A percentile compares a stretch with the other conserved stretches of the same genome.
These are phyloP conservation scores for Aurelia aurita complex sp. Pacific DNA, from an alignment of 30 jellyfish, hydroid and myxozoan genomes.

Conservation along the genomic window DNA sequence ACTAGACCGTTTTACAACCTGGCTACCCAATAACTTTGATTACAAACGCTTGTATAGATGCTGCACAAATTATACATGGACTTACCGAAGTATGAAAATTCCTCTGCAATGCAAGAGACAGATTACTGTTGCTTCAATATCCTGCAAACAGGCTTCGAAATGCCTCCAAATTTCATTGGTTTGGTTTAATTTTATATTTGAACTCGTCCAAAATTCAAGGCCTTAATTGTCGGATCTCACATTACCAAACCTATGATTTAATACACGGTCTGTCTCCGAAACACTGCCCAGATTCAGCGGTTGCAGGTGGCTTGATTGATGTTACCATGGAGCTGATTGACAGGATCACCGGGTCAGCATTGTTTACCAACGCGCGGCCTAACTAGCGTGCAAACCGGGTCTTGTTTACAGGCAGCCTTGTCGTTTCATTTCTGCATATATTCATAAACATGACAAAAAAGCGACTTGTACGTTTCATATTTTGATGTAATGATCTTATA, in stretches of 20 bases:
- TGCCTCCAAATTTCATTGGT: constrained; percentile 4
- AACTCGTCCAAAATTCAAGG: neutral
- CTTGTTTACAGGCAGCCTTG: neutral
- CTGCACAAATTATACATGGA: no score
- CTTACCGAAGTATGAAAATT: no score
- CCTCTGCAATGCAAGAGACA: no score
- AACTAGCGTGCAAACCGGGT: constrained; percentile 43
- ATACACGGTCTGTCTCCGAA: constrained; percentile 48
- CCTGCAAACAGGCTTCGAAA: neutral
- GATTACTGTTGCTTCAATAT: neutral
- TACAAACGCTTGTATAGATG: no score
- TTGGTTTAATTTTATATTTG: neutral
- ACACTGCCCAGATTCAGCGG: constrained; percentile 64
- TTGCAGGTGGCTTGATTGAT: constrained; percentile 60
- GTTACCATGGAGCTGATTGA: constrained; percentile 34
- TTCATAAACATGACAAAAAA: constrained; percentile 6
- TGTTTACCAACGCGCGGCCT: constrained; percentile 31
- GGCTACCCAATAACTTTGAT: no score
- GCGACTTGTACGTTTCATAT: no score
- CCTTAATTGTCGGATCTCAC: constrained; percentile 20
- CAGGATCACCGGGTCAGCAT: constrained; percentile 71
- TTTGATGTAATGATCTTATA: no score
- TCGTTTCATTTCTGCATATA: constrained; percentile 7
- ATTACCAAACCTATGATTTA: constrained; percentile 66
- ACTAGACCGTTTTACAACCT: no score